Evolutionary conservation across 2,797 vertebrate species (phyloP), one percentile per base, ranked within the genome.

Genomic region (Chrysocyon brachyurus): DNA sequence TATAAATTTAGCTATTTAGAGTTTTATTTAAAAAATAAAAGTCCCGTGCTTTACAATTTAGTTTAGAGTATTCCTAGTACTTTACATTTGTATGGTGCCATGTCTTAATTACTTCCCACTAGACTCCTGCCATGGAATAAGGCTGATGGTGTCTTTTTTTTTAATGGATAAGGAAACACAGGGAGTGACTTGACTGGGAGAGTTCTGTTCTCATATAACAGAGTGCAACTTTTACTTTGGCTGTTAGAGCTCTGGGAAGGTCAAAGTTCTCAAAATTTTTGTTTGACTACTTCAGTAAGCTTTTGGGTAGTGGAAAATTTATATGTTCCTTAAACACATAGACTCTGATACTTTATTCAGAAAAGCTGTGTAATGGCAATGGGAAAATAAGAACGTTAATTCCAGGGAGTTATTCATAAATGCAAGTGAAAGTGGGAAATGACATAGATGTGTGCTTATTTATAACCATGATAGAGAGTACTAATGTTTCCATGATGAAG

Each of bases 11-110:
- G 1, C n/a, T 64, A 36, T 33, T 78, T 28, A 54, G 22, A 49
- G 73, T 64, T 90, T 52, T 11, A 78, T 90, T 90, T 90, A 17
- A 70, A 82, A 70, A 82, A 68, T 57, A 59, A 72, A 68, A 91
- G 15, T 61, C 24, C 28, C n/a, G 2, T 82, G 52, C 54, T 59
- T 82, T 57, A 26, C 28, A 56, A 11, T 59, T 26, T 46, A 22
- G 16, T 59, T 49, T 68, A 33, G 31, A 63, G 31, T 92, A 63
- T 36, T 36, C 12, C 12, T 75, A 73, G 21, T 75, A 61, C 68
- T 73, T 73, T 75, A 22, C 8, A 15, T 84, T 64, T 54, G 22
- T 84, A 31, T 52, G 22, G 40, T 91, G 40, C 31, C 16, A 7
- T 11, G 24, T 73, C 57, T 61, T 82, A 19, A 16, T 91, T 92